These are phyloP conservation scores for Hydractinia symbiolongicarpus DNA, from an alignment of 30 jellyfish, hydroid and myxozoan species.

Conservation along the genomic window DNA sequence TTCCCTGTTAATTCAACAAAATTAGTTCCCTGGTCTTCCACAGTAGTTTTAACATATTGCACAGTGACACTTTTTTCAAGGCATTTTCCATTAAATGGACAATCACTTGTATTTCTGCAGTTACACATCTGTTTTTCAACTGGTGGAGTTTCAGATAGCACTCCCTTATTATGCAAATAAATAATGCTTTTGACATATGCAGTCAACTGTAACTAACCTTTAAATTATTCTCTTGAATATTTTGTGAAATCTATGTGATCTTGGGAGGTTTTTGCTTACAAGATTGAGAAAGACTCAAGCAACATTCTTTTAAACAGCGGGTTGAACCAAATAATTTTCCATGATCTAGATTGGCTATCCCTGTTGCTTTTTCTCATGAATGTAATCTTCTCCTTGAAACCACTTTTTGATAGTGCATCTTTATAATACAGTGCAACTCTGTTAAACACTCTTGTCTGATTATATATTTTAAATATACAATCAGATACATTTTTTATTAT, in stretches of 20 bases:
- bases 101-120: conserved; percentile 1
- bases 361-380: background rate
- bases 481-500: too few species aligned
- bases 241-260: conserved; percentile 2
- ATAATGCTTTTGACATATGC: background rate
- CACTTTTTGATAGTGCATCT: background rate
- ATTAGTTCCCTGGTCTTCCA: conserved; percentile 2
- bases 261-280: conserved; percentile 45
- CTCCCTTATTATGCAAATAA: background rate
- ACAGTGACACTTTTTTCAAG: conserved; percentile 24
- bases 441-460: too few species aligned
- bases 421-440: too few species aligned
- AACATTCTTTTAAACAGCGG: conserved; percentile 53
- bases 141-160: background rate
- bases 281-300: conserved; percentile 34
- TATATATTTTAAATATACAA: too few species aligned
- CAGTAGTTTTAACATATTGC: conserved; percentile 11
- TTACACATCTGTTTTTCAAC: conserved; percentile 4
- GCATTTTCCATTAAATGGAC: conserved; percentile 38
- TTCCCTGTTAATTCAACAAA: conserved; percentile 50
- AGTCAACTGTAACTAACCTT: conserved; percentile 4
- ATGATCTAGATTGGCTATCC: background rate
- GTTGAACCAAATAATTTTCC: conserved; percentile 34
- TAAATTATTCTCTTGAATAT: background rate
- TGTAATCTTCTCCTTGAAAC: background rate